A percentile compares a stretch with the other conserved stretches of the same genome.
phyloP scores from a whole-genome alignment of 2,888 invertebrate genomes.

The Pterostichus madidus region DNA sequence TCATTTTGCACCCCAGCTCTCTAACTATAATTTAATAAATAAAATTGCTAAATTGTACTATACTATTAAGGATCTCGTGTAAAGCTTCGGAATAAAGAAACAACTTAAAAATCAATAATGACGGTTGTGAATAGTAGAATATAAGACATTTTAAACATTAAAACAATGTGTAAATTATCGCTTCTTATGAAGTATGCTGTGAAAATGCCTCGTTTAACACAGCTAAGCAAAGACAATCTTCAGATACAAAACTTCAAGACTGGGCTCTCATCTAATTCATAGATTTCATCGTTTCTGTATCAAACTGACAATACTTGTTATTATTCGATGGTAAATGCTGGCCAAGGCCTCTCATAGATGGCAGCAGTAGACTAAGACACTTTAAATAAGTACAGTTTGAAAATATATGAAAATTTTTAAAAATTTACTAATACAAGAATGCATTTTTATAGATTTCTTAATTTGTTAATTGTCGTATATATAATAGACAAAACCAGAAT shows the following conservation, averaged over 20 bases:
- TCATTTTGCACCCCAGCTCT: too few relatives aligned
- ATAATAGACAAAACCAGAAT: too few relatives aligned
- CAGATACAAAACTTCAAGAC: constrained; percentile 42
- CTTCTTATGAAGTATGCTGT: constrained; percentile 66
- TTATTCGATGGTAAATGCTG: neutral
- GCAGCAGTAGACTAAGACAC: too few relatives aligned
- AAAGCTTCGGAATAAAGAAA: constrained; percentile 62
- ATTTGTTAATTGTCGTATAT: too few relatives aligned
- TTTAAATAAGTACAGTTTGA: too few relatives aligned
- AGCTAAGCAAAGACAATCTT: constrained; percentile 72
- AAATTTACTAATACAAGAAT: too few relatives aligned
- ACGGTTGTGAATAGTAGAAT: constrained; percentile 73
- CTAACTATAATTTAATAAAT: constrained; percentile 13
- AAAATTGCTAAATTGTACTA: constrained; percentile 61
- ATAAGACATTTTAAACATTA: constrained; percentile 64
- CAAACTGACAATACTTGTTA: constrained; percentile 43
- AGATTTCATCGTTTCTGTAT: constrained; percentile 28
- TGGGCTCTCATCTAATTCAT: constrained; percentile 24
- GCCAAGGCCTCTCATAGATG: too few relatives aligned
- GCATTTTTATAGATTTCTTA: too few relatives aligned
- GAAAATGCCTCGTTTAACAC: constrained; percentile 70
- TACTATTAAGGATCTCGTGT: constrained; percentile 59
- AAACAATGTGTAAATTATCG: constrained; percentile 65
- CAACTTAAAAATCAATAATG: constrained; percentile 72
- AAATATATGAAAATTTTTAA: too few relatives aligned